Conservation (phyloP, 2,113 vertebrate species). For the Dicerorhinus sumatrensis region DNA sequence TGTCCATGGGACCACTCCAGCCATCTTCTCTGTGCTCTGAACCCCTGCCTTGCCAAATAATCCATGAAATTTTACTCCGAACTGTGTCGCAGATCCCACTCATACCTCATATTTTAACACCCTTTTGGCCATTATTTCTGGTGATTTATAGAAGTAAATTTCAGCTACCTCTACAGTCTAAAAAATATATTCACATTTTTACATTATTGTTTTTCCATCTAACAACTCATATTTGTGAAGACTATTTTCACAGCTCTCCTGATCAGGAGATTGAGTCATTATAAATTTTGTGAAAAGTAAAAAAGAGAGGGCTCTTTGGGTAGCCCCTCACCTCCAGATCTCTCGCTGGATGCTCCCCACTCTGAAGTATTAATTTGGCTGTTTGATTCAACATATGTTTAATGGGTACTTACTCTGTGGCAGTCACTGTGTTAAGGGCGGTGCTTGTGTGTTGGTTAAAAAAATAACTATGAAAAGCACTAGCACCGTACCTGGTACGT, state of each 20-base stretch:
- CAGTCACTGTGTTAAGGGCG: background rate
- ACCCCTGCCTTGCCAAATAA: background rate
- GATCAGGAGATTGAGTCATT: background rate
- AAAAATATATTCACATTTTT: slow-evolving; percentile 5
- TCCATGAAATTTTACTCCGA: background rate
- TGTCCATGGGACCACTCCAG: background rate
- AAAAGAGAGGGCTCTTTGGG: background rate
- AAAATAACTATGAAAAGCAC: background rate
- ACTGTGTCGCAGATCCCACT: background rate
- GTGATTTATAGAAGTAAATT: background rate
- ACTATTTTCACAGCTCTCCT: background rate
- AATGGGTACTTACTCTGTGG: background rate
- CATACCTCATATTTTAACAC: background rate
- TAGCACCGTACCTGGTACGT: background rate
- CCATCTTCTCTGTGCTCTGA: background rate
- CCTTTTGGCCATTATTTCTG: background rate
- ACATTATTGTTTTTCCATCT: background rate
- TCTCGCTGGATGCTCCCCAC: background rate
- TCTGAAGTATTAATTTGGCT: background rate
- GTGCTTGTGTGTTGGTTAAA: background rate
- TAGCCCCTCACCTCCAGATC: no score
- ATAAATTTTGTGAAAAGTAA: background rate
- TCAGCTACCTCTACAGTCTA: background rate
- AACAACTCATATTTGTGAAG: background rate
- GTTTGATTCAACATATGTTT: background rate